Conservation (phyloP, 2,797 vertebrate genomes). For the Propithecus deckenii region DNA sequence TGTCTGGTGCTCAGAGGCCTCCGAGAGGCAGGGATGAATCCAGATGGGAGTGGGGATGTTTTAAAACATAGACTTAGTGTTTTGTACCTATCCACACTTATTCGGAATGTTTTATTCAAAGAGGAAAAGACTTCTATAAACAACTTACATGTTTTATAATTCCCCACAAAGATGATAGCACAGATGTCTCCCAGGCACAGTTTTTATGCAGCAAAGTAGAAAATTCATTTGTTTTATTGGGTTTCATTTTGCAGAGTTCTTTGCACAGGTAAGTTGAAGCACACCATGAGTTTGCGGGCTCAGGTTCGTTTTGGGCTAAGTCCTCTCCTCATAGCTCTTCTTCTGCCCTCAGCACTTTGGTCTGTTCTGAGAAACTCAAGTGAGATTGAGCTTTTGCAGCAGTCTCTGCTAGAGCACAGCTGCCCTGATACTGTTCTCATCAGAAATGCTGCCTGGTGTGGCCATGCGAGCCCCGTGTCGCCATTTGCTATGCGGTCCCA, state of each 20-base stretch:
- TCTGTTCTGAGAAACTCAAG: background rate
- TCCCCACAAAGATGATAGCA: background rate
- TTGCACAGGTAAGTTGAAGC: background rate
- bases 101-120: background rate
- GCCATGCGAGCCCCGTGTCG: accelerated
- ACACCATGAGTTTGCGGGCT: background rate
- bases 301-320: background rate
- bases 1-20: background rate
- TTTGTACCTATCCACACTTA: background rate
- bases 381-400: background rate
- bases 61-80: background rate
- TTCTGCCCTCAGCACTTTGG: background rate
- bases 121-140: background rate
- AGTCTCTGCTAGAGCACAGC: background rate
- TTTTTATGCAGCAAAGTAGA: background rate
- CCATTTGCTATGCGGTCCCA: background rate
- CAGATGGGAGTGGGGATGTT: background rate
- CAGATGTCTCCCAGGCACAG: background rate
- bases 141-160: background rate
- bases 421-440: background rate
- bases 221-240: background rate
- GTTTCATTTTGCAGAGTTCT: background rate
- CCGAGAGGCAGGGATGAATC: no score
- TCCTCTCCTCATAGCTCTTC: background rate
- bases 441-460: accelerated